phyloP scores from a whole-genome alignment of 2,888 invertebrate species.

The Dendrolimus pini region DNA sequence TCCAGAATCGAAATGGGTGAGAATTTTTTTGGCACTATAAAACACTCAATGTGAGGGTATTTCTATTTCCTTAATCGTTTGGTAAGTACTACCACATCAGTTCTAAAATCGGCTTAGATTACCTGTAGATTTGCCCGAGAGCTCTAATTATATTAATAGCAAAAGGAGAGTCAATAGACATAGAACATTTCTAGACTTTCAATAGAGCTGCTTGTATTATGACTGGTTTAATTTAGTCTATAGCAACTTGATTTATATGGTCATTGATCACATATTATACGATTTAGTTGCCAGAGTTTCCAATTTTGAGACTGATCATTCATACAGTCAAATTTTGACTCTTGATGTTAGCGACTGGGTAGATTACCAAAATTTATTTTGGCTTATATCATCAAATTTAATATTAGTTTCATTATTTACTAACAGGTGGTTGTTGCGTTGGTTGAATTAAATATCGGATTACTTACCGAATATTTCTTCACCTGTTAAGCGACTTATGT shows the following conservation, averaged over 20 bases:
- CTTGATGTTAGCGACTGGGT: too few species aligned
- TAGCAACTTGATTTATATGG: too few species aligned
- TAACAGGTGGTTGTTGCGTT: too few species aligned
- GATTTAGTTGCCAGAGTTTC: too few species aligned
- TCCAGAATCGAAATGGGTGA: slow-evolving; percentile 11
- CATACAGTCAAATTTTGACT: too few species aligned
- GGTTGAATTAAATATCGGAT: slow-evolving; percentile 3
- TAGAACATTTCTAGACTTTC: neutral
- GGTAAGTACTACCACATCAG: slow-evolving; percentile 22
- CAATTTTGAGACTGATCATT: too few species aligned
- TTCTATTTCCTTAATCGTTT: slow-evolving; percentile 19
- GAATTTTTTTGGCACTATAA: slow-evolving; percentile 24
- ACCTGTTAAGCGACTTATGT: too few species aligned
- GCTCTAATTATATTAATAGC: slow-evolving; percentile 7
- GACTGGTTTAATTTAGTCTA: neutral
- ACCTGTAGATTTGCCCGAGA: slow-evolving; percentile 26
- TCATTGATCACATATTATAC: too few species aligned
- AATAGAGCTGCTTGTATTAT: neutral
- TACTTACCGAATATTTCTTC: neutral
- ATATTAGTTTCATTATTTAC: too few species aligned
- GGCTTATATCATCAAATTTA: too few species aligned
- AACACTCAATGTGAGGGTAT: slow-evolving; percentile 24
- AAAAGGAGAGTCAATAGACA: neutral
- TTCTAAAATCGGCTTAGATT: slow-evolving; percentile 21
- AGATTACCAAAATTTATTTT: too few species aligned